phyloP scores from a whole-genome alignment of 2,113 vertebrate species.

The Delphinapterus leucas region DNA sequence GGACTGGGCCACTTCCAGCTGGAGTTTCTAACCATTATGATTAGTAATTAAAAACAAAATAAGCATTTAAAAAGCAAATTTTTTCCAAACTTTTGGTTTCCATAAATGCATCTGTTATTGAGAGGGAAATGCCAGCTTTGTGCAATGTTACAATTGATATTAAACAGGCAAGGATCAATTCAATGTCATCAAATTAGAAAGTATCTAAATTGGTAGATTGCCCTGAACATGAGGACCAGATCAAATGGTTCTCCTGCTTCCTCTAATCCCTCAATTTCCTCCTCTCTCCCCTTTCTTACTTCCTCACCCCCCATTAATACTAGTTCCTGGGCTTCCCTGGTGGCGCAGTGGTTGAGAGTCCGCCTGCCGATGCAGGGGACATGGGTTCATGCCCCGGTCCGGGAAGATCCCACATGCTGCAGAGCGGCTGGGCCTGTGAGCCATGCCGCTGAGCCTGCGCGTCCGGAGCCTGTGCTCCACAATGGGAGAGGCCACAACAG shows the following conservation, averaged over 20 bases:
- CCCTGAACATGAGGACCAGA: neutral
- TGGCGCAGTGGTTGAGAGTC: too few species aligned
- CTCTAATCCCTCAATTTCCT: neutral
- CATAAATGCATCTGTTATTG: neutral
- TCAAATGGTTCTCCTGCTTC: neutral
- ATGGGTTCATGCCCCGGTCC: too few species aligned
- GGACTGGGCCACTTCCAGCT: neutral
- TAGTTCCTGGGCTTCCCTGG: neutral
- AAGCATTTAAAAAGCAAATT: neutral
- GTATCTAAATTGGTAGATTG: neutral
- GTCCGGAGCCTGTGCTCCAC: too few species aligned
- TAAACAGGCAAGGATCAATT: neutral
- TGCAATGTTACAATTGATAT: neutral
- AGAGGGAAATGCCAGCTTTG: neutral
- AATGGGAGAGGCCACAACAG: too few species aligned
- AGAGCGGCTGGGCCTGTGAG: too few species aligned
- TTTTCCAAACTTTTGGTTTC: neutral
- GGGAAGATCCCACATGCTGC: too few species aligned
- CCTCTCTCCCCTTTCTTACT: neutral
- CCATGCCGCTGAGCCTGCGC: too few species aligned
- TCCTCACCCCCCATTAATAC: neutral
- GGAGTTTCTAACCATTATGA: neutral
- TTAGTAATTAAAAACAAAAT: neutral
- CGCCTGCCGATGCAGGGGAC: too few species aligned
- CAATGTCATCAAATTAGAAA: neutral